Base-by-base conservation (phyloP, 2,797 vertebrate species). In the Enteromius thamalakanensis region DNA sequence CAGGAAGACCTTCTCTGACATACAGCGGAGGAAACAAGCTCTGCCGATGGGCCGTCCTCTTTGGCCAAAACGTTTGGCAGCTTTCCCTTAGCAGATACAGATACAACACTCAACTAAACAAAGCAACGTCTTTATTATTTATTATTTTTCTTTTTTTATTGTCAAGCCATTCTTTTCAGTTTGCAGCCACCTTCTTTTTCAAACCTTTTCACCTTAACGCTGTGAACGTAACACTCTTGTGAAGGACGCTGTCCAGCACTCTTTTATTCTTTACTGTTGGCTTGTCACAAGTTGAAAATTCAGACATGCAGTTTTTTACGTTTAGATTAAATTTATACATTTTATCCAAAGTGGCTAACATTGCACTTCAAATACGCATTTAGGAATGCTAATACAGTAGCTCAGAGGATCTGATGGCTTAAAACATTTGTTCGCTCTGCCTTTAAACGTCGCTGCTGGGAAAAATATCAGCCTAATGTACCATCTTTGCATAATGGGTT, bases 1-100 rank as follows among this genome's bases (percentile, higher is more conserved):
- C 29, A 68, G 58, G 67, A 86, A 78, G 74, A 81, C 74, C 85
- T 86, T 75, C 21, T 34, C 75, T 75, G 80, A 85, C 76, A 85
- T 49, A 49, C 15, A 47, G 75, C 19, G 17, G 34, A 68, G 76
- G 62, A 85, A 68, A 85, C 67, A 67, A 79, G 68, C 80, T 67
- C 32, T 55, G 62, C 9, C 6, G 21, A 37, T 53, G 40, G 11
- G 49, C 37, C 1, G 15, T 2, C n/a, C 21, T 55, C 69, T 65
- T 29, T 32, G 47, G 12, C 32, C 79, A 69, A 65, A 76, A 51
- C 10, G 2, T 53, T 70, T 53, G 60, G 1, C 21, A 42, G 58
- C 55, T 17, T 64, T 79, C 23, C 40, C 47, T 45, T 26, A 49
- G n/a, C 26, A 64, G 42, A 53, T 37, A 58, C 32, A 65, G 60